phyloP scores from a whole-genome alignment of 2,113 vertebrate species.

The Egretta garzetta region DNA sequence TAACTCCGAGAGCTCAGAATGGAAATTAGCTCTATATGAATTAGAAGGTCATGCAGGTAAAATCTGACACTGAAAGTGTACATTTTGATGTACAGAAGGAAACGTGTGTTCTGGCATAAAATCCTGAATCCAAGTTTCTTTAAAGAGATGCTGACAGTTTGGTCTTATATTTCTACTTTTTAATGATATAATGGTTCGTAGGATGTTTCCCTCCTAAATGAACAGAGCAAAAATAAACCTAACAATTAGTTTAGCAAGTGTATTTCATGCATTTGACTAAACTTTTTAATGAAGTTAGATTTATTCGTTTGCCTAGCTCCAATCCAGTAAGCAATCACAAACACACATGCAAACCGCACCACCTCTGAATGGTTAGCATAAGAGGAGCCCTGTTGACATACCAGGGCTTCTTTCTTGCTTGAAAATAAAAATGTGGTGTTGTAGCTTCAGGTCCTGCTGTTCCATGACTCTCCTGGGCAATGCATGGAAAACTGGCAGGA shows the following conservation, averaged over 20 bases:
- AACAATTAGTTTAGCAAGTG: neutral
- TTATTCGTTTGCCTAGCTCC: neutral
- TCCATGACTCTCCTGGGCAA: neutral
- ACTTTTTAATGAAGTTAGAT: neutral
- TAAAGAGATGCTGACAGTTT: neutral
- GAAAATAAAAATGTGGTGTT: neutral
- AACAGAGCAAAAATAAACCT: neutral
- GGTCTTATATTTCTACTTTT: neutral
- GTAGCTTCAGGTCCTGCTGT: neutral
- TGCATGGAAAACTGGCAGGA: neutral
- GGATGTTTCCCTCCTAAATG: neutral
- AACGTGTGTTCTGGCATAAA: neutral
- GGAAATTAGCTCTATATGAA: neutral
- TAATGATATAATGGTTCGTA: neutral
- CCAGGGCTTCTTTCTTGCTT: neutral
- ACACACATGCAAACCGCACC: fast-evolving
- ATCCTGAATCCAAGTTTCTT: neutral
- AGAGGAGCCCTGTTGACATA: fast-evolving
- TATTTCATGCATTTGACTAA: neutral
- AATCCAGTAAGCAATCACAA: neutral
- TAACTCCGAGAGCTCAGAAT: neutral
- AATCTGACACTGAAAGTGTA: neutral
- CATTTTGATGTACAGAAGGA: neutral
- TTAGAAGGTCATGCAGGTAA: neutral
- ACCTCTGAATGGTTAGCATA: neutral